Conservation (phyloP, 37 sponge, comb jelly and placozoan species). For the Oscarella lobularis region DNA sequence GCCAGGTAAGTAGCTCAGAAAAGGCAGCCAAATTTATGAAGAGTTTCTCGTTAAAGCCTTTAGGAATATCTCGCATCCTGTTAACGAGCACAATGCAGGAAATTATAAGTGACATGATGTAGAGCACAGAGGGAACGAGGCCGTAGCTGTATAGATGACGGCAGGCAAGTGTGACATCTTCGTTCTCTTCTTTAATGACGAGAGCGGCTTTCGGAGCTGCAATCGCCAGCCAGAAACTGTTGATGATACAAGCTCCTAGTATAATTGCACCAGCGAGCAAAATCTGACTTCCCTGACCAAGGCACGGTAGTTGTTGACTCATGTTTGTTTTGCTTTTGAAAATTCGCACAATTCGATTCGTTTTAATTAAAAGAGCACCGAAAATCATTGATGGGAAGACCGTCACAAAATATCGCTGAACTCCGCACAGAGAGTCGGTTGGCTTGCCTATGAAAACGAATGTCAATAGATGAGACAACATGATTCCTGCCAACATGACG, state of each 20-base stretch:
- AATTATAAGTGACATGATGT: not conserved
- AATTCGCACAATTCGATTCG: slow-evolving; percentile 45
- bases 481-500: slow-evolving; percentile 29
- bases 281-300: slow-evolving; percentile 20
- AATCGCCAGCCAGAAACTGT: slow-evolving; percentile 19
- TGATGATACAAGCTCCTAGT: slow-evolving; percentile 7
- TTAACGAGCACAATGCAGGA: not conserved
- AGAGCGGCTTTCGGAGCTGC: slow-evolving; percentile 12
- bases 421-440: slow-evolving; percentile 19
- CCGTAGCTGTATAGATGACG: not conserved
- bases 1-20: slow-evolving; percentile 30
- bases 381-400: slow-evolving; percentile 28
- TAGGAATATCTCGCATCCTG: slow-evolving; percentile 27
- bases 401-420: slow-evolving; percentile 20
- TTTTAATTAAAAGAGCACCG: slow-evolving; percentile 42
- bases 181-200: not conserved
- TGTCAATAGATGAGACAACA: slow-evolving; percentile 28
- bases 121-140: not conserved
- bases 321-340: slow-evolving; percentile 18
- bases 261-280: slow-evolving; percentile 16
- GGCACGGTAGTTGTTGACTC: slow-evolving; percentile 8
- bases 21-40: slow-evolving; percentile 31
- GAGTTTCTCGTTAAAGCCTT: slow-evolving; percentile 40
- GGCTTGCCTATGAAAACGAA: slow-evolving; percentile 37
- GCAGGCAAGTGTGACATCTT: not conserved